phyloP scores from a whole-genome alignment of 2,797 vertebrate genomes.

The Channallabes apus region DNA sequence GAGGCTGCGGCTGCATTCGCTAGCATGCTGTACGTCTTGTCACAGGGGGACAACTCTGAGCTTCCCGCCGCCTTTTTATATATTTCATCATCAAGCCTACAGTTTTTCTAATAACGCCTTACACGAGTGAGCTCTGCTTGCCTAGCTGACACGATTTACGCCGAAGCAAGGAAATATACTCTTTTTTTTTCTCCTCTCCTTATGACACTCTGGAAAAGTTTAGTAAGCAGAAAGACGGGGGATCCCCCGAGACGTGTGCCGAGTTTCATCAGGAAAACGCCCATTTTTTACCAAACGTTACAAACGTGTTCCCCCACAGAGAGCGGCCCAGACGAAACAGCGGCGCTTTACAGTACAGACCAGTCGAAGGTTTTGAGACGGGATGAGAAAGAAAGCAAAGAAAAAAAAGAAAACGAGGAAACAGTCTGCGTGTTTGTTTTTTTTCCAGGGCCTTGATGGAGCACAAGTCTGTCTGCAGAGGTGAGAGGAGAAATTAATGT shows the following conservation, averaged over 20 bases:
- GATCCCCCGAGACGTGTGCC: slow-evolving; percentile 31
- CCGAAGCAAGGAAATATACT: slow-evolving; percentile 27
- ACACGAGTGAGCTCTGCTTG: slow-evolving; percentile 39
- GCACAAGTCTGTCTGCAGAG: not conserved
- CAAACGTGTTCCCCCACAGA: slow-evolving; percentile 61
- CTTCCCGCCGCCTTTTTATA: slow-evolving; percentile 32
- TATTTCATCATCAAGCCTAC: slow-evolving; percentile 46
- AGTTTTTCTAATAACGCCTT: slow-evolving; percentile 41
- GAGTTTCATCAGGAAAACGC: slow-evolving; percentile 55
- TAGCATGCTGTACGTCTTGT: slow-evolving; percentile 39
- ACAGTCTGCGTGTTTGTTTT: slow-evolving; percentile 17
- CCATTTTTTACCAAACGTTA: slow-evolving; percentile 61
- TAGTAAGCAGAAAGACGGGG: slow-evolving; percentile 46
- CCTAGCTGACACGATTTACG: slow-evolving; percentile 39
- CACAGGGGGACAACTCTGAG: slow-evolving; percentile 32
- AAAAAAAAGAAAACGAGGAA: not conserved
- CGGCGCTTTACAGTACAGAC: slow-evolving; percentile 34
- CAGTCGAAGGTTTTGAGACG: slow-evolving; percentile 18
- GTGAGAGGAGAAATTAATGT: not conserved
- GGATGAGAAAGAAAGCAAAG: not conserved
- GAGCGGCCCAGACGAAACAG: slow-evolving; percentile 37
- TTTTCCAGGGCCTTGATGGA: slow-evolving; percentile 26
- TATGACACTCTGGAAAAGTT: slow-evolving; percentile 43
- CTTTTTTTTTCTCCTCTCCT: not conserved
- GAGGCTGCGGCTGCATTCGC: slow-evolving; percentile 23